A percentile compares a stretch with the other conserved stretches of the same genome.
phyloP scores from a whole-genome alignment of 2,888 invertebrate species.

The Spialia ferax region DNA sequence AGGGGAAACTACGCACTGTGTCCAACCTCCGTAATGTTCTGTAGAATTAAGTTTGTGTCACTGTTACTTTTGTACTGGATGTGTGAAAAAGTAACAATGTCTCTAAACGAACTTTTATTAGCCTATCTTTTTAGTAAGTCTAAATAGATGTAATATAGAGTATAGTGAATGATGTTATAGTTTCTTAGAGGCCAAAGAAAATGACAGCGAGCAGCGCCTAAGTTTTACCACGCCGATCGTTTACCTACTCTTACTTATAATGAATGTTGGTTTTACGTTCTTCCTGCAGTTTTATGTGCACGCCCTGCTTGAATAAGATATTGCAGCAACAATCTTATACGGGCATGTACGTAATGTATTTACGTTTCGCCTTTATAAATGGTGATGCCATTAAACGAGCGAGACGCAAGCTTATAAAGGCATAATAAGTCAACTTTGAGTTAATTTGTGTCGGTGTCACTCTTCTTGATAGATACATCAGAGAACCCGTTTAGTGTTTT shows the following conservation, averaged over 20 bases:
- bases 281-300: slow-evolving; percentile 57
- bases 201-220: no score
- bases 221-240: no score
- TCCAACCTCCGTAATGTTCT: slow-evolving; percentile 8
- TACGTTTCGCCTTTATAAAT: slow-evolving; percentile 27
- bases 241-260: no score
- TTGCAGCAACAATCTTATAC: slow-evolving; percentile 48
- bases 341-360: slow-evolving; percentile 2
- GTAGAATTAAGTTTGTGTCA: neutral
- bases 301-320: slow-evolving; percentile 50
- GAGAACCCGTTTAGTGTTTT: slow-evolving; percentile 2
- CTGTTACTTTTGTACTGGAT: neutral
- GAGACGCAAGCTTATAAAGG: slow-evolving; percentile 18
- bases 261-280: slow-evolving; percentile 57
- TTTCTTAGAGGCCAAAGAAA: no score
- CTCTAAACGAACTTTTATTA: no score
- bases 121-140: no score
- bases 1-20: slow-evolving; percentile 45
- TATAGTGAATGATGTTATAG: no score
- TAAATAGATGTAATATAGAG: no score
- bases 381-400: slow-evolving; percentile 22
- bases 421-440: slow-evolving; percentile 29
- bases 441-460: slow-evolving; percentile 27
- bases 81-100: no score
- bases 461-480: slow-evolving; percentile 28